These are phyloP conservation scores for Lepisosteus oculatus DNA, from an alignment of 2,113 vertebrate genomes.

Conservation along the genomic window DNA sequence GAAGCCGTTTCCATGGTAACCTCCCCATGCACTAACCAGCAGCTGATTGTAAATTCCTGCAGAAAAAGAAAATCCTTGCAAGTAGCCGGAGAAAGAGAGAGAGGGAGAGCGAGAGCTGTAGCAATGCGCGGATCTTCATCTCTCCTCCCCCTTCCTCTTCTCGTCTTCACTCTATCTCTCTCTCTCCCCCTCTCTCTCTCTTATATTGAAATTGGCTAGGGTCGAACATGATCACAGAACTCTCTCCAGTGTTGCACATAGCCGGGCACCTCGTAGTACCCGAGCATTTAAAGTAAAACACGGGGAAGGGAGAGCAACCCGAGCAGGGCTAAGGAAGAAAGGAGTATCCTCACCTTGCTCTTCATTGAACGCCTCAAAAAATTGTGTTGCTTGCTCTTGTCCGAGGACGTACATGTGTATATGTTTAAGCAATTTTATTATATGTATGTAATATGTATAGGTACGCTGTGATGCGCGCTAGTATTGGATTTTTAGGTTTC, in stretches of 20 bases:
- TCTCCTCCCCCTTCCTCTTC: conserved; percentile 82
- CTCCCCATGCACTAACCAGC: conserved; percentile 62
- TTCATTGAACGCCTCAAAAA: conserved; percentile 21
- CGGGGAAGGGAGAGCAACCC: conserved; percentile 31
- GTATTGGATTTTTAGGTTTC: conserved; percentile 77
- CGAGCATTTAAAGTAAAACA: conserved; percentile 52
- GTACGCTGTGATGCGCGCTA: conserved; percentile 74
- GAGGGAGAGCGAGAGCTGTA: conserved; percentile 59
- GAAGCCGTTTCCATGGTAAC: conserved; percentile 82
- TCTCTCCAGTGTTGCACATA: conserved; percentile 48
- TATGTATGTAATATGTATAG: conserved; percentile 55
- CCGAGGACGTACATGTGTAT: conserved; percentile 22
- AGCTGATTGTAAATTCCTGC: conserved; percentile 82
- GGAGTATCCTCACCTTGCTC: conserved; percentile 28
- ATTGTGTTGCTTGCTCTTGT: conserved; percentile 37
- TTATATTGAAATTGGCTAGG: conserved; percentile 65
- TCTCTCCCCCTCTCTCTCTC: conserved; percentile 50
- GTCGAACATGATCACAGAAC: conserved; percentile 67
- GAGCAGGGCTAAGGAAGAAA: conserved; percentile 31
- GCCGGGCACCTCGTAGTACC: conserved; percentile 45
- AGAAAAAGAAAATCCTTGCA: conserved; percentile 36
- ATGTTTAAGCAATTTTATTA: conserved; percentile 38
- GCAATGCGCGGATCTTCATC: conserved; percentile 73
- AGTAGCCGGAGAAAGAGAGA: conserved; percentile 43
- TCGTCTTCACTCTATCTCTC: conserved; percentile 69